phyloP scores from a whole-genome alignment of 1,140 invertebrate species.

The Paramacrobiotus metropolitanus region DNA sequence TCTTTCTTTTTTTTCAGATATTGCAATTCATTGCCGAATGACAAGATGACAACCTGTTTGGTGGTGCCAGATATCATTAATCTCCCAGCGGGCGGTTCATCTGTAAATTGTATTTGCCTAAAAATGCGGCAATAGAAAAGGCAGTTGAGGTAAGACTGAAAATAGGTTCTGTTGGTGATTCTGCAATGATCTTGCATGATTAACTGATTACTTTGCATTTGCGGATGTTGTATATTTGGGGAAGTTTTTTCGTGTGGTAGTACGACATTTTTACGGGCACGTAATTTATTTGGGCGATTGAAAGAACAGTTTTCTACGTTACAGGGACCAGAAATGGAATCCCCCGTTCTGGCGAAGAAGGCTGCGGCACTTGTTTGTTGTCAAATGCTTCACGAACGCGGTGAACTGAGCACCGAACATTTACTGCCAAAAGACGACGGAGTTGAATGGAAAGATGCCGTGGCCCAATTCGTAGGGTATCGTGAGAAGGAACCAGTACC shows the following conservation, averaged over 20 bases:
- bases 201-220: no score
- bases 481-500: no score
- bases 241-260: no score
- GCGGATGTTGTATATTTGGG: no score
- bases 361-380: background rate
- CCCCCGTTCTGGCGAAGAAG: background rate
- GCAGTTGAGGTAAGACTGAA: background rate
- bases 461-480: no score
- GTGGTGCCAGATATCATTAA: background rate
- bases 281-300: background rate
- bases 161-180: no score
- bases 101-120: background rate
- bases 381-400: background rate
- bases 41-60: background rate
- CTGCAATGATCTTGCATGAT: no score
- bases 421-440: no score
- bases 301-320: background rate
- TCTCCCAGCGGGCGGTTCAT: background rate
- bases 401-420: background rate
- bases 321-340: background rate
- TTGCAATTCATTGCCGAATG: background rate
- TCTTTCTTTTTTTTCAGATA: background rate
- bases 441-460: no score
- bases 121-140: background rate
- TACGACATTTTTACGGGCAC: no score